Conservation (phyloP, 1,140 invertebrate species). For the Agrilus planipennis region DNA sequence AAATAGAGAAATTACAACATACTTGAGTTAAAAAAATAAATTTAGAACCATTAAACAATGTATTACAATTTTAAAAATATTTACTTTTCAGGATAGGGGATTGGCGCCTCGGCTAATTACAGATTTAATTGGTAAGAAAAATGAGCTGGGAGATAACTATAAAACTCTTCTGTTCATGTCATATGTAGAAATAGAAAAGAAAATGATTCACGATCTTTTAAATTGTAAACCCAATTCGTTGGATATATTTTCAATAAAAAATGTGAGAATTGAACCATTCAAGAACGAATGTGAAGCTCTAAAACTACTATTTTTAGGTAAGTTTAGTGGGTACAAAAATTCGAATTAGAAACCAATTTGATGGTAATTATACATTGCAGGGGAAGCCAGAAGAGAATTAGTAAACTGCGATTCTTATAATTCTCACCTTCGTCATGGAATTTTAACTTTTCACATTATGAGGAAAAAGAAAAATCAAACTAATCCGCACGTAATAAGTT, state of each 20-base stretch:
- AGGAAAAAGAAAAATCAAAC: conserved; percentile 17
- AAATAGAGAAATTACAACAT: no score
- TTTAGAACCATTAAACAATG: no score
- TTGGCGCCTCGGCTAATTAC: conserved; percentile 18
- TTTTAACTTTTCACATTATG: conserved; percentile 21
- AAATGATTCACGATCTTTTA: conserved; percentile 18
- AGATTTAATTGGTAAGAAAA: conserved; percentile 15
- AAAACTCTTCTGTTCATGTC: conserved; percentile 21
- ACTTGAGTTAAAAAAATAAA: no score
- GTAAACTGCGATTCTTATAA: conserved; percentile 10
- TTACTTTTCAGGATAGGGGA: conserved; percentile 20
- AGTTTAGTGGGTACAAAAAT: neutral
- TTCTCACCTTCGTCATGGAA: conserved; percentile 18
- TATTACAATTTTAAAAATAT: no score
- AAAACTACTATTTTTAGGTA: conserved; percentile 20
- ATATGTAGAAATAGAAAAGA: conserved; percentile 21
- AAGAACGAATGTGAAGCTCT: conserved; percentile 14
- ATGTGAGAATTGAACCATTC: conserved; percentile 10
- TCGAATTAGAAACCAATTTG: neutral
- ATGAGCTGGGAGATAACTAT: conserved; percentile 13
- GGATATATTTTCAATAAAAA: conserved; percentile 8
- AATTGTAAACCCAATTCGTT: conserved; percentile 10
- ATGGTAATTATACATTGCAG: conserved; percentile 9
- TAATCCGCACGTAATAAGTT: conserved; percentile 7
- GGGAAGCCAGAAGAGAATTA: conserved; percentile 20